Evolutionary conservation across 2,888 invertebrate species (phyloP).

Genomic region (Drosophila tanythrix): DNA sequence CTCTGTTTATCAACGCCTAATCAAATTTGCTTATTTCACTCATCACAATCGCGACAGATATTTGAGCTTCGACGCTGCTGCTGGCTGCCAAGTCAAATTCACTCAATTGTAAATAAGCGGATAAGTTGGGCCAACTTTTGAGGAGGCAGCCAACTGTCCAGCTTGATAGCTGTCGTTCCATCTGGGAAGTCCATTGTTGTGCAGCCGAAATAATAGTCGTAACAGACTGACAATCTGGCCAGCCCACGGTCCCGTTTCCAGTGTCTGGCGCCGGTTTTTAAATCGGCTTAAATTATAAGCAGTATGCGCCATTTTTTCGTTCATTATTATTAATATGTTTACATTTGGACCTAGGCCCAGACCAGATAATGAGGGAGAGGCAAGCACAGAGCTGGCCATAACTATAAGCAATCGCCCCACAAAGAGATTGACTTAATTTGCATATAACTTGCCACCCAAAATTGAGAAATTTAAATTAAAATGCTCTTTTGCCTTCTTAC

Average conservation of each 20-base stretch:
- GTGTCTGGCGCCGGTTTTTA: conserved; percentile 77
- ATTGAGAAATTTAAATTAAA: conserved; percentile 13
- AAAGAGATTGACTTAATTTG: conserved; percentile 40
- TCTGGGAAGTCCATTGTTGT: conserved; percentile 51
- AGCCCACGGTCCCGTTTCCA: conserved; percentile 47
- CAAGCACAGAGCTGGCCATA: conserved; percentile 6
- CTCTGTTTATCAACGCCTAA: conserved; percentile 15
- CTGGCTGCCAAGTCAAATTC: conserved; percentile 50
- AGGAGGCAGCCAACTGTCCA: conserved; percentile 50
- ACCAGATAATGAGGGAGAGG: conserved; percentile 31
- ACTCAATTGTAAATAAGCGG: conserved; percentile 75
- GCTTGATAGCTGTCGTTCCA: conserved; percentile 47
- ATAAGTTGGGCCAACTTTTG: conserved; percentile 60
- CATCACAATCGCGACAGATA: conserved; percentile 57
- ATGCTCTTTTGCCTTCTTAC: neutral
- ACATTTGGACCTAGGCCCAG: conserved; percentile 46
- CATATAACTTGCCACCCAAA: conserved; percentile 26
- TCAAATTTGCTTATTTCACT: conserved; percentile 56
- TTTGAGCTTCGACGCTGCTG: conserved; percentile 21
- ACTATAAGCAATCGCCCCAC: conserved; percentile 17
- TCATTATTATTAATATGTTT: conserved; percentile 74
- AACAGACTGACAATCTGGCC: conserved; percentile 20
- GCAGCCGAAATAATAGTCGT: conserved; percentile 11
- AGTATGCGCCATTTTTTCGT: conserved; percentile 50
- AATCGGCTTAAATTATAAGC: conserved; percentile 76